Conservation (phyloP, 2,113 vertebrate species). For the Tinamus guttatus region DNA sequence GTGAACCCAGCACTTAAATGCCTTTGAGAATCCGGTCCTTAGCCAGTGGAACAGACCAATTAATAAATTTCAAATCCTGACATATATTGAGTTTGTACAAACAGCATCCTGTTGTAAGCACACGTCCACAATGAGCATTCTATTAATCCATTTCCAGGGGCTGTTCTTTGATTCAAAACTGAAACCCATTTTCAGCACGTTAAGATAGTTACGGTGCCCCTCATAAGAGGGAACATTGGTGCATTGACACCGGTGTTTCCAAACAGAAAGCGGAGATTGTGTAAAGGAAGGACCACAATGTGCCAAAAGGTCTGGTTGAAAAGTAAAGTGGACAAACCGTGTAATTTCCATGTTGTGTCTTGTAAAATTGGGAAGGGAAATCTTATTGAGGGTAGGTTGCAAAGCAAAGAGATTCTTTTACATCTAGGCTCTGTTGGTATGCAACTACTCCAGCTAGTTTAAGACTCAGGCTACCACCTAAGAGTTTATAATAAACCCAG, state of each 20-base stretch:
- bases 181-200: background rate
- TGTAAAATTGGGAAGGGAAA: background rate
- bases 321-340: background rate
- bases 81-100: background rate
- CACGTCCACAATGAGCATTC: background rate
- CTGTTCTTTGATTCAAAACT: background rate
- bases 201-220: background rate
- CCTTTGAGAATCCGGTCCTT: background rate
- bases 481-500: background rate
- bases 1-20: background rate
- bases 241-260: background rate
- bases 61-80: background rate
- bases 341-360: background rate
- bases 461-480: background rate
- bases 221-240: background rate
- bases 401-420: background rate
- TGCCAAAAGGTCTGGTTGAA: background rate
- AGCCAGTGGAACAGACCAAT: background rate
- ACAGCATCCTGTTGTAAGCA: background rate
- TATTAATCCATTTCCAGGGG: slow-evolving; percentile 24
- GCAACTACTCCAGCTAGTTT: background rate
- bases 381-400: background rate
- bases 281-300: background rate
- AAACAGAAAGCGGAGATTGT: background rate
- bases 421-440: background rate